A percentile compares a stretch with the other conserved stretches of the same genome.
Evolutionary conservation across 2,888 invertebrate genomes (phyloP).

Genomic region (Smittia sp.): DNA sequence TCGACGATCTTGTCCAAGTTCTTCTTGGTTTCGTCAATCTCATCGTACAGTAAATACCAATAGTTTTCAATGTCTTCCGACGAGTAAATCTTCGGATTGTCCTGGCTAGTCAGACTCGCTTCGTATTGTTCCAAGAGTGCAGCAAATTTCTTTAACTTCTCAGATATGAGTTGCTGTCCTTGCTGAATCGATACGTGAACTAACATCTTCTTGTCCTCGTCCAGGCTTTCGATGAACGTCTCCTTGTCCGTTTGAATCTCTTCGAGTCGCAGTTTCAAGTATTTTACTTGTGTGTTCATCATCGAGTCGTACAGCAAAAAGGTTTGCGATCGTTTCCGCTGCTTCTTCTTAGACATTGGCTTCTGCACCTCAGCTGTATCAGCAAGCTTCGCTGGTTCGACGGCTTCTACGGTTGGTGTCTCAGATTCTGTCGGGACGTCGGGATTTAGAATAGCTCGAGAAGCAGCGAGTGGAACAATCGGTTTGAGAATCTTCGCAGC

Average conservation of each 20-base stretch:
- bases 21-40: neutral
- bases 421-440: neutral
- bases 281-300: neutral
- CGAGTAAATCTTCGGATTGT: neutral
- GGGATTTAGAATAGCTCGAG: too few relatives aligned
- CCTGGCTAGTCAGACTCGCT: too few relatives aligned
- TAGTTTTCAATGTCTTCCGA: slow-evolving; percentile 27
- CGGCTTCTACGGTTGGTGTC: neutral
- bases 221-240: neutral
- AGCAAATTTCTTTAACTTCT: neutral
- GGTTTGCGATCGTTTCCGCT: neutral
- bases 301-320: neutral
- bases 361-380: neutral
- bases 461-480: neutral
- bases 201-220: neutral
- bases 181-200: slow-evolving; percentile 16
- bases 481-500: neutral
- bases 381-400: neutral
- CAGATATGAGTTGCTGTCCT: neutral
- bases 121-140: slow-evolving; percentile 17
- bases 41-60: slow-evolving; percentile 24
- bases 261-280: neutral
- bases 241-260: neutral
- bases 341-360: neutral
- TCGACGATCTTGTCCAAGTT: neutral